Conservation (phyloP, 2,113 vertebrate species). For the Campylomormyrus tamandua region DNA sequence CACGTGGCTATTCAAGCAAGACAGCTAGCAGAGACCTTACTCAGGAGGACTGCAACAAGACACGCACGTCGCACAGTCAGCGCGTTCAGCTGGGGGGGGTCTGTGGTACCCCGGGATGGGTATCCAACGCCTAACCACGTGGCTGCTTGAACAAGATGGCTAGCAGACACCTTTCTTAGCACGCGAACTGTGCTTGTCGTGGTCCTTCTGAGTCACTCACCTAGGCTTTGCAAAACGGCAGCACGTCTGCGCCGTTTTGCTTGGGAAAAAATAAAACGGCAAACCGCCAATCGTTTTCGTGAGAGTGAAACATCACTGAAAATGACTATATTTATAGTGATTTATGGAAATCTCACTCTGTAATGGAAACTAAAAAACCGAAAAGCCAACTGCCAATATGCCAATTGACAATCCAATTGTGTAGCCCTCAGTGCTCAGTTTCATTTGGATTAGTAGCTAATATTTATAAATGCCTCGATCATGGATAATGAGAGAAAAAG, state of each 20-base stretch:
- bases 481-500: not conserved
- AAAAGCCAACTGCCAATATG: not conserved
- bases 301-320: not conserved
- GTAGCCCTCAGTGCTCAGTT: not conserved
- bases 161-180: slow-evolving; percentile 55
- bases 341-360: not conserved
- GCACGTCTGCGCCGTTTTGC: not conserved
- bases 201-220: slow-evolving; percentile 44
- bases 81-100: not conserved
- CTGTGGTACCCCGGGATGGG: slow-evolving; percentile 46
- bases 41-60: slow-evolving; percentile 59
- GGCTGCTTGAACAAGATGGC: slow-evolving; percentile 49
- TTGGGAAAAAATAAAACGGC: not conserved
- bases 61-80: slow-evolving; percentile 35
- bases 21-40: slow-evolving; percentile 53
- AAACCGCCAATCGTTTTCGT: not conserved
- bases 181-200: too few species aligned
- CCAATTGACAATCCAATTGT: not conserved
- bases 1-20: slow-evolving; percentile 52
- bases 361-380: not conserved
- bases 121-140: slow-evolving; percentile 41
- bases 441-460: not conserved
- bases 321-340: not conserved
- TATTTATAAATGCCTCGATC: not conserved
- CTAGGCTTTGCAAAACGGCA: slow-evolving; percentile 52